These are phyloP conservation scores for Flexamia atlantica DNA, from an alignment of 2,888 invertebrate species.

Conservation along the genomic window DNA sequence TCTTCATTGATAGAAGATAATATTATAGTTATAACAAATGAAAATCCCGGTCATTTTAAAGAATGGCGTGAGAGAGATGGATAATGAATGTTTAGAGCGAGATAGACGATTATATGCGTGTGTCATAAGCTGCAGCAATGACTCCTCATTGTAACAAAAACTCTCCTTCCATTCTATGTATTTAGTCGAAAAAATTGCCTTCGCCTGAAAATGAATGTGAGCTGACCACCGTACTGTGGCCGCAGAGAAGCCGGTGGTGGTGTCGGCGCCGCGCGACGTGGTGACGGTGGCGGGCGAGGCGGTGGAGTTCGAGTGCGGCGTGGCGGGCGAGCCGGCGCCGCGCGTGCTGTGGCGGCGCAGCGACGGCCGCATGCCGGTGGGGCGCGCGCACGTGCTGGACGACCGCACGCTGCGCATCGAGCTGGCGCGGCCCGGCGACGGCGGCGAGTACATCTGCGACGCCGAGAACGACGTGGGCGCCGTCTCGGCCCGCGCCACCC, in stretches of 20 bases:
- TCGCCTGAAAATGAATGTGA: too few species aligned
- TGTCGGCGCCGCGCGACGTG: constrained; percentile 91
- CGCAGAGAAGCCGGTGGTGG: constrained; percentile 93
- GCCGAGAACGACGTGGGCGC: constrained; percentile 94
- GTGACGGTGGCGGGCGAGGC: constrained; percentile 90
- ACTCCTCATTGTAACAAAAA: too few species aligned
- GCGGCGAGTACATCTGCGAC: constrained; percentile 93
- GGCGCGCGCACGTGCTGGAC: constrained; percentile 83
- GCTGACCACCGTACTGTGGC: too few species aligned
- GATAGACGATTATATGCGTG: too few species aligned
- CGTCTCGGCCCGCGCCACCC: constrained; percentile 89
- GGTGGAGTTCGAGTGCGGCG: constrained; percentile 93
- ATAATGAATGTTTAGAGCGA: too few species aligned
- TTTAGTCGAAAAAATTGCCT: too few species aligned
- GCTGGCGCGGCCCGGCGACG: constrained; percentile 89
- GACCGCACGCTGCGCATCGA: constrained; percentile 91
- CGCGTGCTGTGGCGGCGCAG: constrained; percentile 93
- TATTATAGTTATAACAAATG: too few species aligned
- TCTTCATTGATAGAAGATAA: too few species aligned
- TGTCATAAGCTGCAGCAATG: too few species aligned
- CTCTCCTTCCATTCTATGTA: too few species aligned
- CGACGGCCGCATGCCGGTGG: constrained; percentile 91
- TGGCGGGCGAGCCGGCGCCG: constrained; percentile 93
- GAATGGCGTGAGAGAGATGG: too few species aligned
- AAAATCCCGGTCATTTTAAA: too few species aligned